phyloP scores from a whole-genome alignment of 2,797 vertebrate genomes.

The Lacerta viridis region DNA sequence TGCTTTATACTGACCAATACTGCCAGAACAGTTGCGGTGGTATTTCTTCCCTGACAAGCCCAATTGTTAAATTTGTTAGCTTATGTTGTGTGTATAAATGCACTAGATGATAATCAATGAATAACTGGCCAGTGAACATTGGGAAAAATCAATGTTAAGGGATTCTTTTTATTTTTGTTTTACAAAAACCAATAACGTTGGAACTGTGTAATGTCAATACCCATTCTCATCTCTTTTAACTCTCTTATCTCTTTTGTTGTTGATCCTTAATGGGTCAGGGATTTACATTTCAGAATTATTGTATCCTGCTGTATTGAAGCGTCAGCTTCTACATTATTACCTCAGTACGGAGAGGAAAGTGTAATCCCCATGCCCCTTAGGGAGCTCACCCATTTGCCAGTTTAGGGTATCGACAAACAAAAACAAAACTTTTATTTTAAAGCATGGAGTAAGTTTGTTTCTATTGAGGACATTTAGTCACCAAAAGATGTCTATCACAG shows the following conservation, averaged over 20 bases:
- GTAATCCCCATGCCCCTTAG: background rate
- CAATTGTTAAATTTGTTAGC: constrained; percentile 20
- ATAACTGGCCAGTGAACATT: constrained; percentile 24
- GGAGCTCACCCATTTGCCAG: background rate
- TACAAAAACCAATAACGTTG: constrained; percentile 12
- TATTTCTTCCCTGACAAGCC: constrained; percentile 13
- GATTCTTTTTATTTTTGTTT: constrained; percentile 32
- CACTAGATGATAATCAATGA: constrained; percentile 21
- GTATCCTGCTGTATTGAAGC: background rate
- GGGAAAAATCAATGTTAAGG: constrained; percentile 16
- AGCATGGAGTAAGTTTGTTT: background rate
- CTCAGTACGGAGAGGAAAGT: background rate
- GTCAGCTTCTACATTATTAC: background rate
- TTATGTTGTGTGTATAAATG: constrained; percentile 14
- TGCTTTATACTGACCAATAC: constrained; percentile 25
- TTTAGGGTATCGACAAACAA: background rate
- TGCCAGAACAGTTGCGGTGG: background rate
- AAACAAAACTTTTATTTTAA: constrained; percentile 12
- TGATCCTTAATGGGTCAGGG: constrained; percentile 5
- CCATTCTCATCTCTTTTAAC: background rate
- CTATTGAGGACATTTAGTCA: background rate
- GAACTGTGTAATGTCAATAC: constrained; percentile 3
- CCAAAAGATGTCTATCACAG: background rate
- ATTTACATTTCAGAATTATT: constrained; percentile 26
- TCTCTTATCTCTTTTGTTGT: constrained; percentile 19